These are phyloP conservation scores for Anhinga anhinga DNA, from an alignment of 2,113 vertebrate genomes.

Conservation along the genomic window DNA sequence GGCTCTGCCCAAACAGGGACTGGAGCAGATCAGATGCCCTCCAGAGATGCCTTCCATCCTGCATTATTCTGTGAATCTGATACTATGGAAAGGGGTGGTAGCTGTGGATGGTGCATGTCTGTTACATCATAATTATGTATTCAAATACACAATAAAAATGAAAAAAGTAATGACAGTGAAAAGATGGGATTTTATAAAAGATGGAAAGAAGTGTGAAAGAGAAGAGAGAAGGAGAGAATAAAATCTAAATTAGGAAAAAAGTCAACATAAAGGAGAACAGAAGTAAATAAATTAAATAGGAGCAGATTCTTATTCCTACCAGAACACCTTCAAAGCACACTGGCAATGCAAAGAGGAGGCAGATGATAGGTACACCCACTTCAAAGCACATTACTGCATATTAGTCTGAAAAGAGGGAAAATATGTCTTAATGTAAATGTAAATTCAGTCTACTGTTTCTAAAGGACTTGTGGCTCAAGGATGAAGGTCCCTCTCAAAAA, in stretches of 20 bases:
- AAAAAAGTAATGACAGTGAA: background rate
- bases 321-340: background rate
- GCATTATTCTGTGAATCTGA: background rate
- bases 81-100: background rate
- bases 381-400: background rate
- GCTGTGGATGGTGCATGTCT: background rate
- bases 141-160: background rate
- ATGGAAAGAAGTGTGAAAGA: background rate
- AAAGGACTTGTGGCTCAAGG: background rate
- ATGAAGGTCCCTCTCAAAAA: background rate
- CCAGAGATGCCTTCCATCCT: background rate
- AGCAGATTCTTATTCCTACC: background rate
- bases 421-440: background rate
- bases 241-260: background rate
- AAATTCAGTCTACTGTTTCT: background rate
- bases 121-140: background rate
- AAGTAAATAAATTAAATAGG: background rate
- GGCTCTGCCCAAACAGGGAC: accelerated
- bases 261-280: background rate
- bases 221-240: background rate
- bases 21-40: background rate
- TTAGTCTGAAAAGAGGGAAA: background rate
- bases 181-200: background rate
- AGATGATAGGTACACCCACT: background rate
- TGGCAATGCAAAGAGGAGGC: background rate